Percentiles rank a stretch among this genome's conserved stretches.
phyloP scores from a whole-genome alignment of 2,888 invertebrate genomes.

The Pardosa pseudoannulata region DNA sequence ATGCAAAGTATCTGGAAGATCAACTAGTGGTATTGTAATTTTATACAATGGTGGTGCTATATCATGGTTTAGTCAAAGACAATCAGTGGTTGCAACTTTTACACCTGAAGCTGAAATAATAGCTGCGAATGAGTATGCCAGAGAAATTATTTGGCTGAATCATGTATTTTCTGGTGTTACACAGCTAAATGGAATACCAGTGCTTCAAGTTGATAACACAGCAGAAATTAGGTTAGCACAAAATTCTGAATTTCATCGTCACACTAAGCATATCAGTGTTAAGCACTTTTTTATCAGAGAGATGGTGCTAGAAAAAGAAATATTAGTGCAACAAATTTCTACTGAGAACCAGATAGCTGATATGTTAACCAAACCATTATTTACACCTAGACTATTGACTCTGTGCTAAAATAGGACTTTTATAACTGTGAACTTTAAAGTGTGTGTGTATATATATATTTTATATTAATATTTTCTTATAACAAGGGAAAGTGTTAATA shows the following conservation, averaged over 20 bases:
- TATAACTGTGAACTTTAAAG: too few relatives aligned
- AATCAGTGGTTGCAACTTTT: constrained; percentile 3
- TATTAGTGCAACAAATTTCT: constrained; percentile 39
- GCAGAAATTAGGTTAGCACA: constrained; percentile 73
- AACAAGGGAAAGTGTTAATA: too few relatives aligned
- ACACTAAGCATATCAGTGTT: constrained; percentile 75
- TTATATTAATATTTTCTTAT: too few relatives aligned
- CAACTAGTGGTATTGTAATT: not conserved
- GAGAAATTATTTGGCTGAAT: not conserved
- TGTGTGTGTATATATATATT: too few relatives aligned
- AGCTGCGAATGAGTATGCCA: not conserved
- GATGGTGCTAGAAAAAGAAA: constrained; percentile 16
- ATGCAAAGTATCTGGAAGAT: not conserved
- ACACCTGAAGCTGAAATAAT: not conserved
- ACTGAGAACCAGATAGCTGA: constrained; percentile 55
- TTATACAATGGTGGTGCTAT: not conserved
- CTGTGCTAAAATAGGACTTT: not conserved
- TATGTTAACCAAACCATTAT: constrained; percentile 33
- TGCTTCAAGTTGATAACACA: constrained; percentile 72
- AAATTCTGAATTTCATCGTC: constrained; percentile 73
- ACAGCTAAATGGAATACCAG: not conserved
- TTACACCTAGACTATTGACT: not conserved
- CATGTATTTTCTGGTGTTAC: not conserved
- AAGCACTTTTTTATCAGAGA: constrained; percentile 70
- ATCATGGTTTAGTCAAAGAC: not conserved